These are phyloP conservation scores for Psilanteris sp. DNA, from an alignment of 1,140 invertebrate genomes.

Conservation along the genomic window DNA sequence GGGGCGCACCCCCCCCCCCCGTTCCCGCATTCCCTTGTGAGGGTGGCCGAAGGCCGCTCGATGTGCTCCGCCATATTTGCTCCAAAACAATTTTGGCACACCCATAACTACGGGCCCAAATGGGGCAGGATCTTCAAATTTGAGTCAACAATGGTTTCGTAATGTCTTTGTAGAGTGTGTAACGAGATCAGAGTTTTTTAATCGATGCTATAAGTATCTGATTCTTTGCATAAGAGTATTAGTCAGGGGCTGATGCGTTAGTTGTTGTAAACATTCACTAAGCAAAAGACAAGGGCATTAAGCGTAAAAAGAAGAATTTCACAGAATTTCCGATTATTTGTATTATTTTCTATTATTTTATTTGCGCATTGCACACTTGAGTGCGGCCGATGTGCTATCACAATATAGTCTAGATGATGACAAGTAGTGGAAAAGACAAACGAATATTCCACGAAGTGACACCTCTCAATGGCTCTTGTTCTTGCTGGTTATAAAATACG, in stretches of 20 bases:
- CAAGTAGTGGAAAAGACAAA: slow-evolving; percentile 77
- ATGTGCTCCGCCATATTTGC: too few relatives aligned
- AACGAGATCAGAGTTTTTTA: too few relatives aligned
- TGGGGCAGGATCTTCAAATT: too few relatives aligned
- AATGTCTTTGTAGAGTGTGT: too few relatives aligned
- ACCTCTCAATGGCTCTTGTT: slow-evolving; percentile 79
- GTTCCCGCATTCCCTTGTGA: too few relatives aligned
- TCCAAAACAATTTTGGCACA: too few relatives aligned
- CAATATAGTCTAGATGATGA: slow-evolving; percentile 77
- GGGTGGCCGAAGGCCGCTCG: too few relatives aligned
- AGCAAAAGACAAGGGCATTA: slow-evolving; percentile 53
- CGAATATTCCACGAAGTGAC: slow-evolving; percentile 80
- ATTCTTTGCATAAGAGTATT: slow-evolving; percentile 24
- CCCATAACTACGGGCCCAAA: too few relatives aligned
- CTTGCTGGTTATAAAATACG: slow-evolving; percentile 59
- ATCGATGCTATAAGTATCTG: slow-evolving; percentile 28
- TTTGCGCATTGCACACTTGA: slow-evolving; percentile 74
- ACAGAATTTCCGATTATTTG: slow-evolving; percentile 74
- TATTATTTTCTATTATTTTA: too few relatives aligned
- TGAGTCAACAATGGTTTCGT: too few relatives aligned
- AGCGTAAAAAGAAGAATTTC: slow-evolving; percentile 50
- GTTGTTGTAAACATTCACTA: slow-evolving; percentile 42
- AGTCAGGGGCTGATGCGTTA: slow-evolving; percentile 30
- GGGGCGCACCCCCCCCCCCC: too few relatives aligned
- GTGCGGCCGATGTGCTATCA: slow-evolving; percentile 72